Evolutionary conservation across 2,797 vertebrate species (phyloP), one percentile per base, ranked within the genome.

Genomic region (Erethizon dorsatum): DNA sequence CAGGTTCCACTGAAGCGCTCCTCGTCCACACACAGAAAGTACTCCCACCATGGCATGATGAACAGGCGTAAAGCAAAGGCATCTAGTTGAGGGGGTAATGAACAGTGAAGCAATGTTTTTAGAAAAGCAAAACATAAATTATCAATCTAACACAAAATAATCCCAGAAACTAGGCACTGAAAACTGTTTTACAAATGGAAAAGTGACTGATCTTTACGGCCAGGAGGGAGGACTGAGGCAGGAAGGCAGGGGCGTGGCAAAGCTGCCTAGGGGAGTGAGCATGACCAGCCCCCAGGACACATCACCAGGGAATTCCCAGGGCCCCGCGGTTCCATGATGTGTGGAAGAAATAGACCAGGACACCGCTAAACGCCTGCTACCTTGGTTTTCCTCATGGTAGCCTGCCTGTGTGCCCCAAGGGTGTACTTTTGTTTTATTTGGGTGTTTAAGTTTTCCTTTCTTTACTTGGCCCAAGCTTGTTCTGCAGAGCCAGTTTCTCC

Each of bases 41-140:
- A 65, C 54, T 78, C 33, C 26, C 87, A 28, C 9, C 86, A 50
- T 3, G 28, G 56, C 28, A 59, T 33, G 18, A 57, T 28, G 50
- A 31, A 31, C 28, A 61, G 41, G 8, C 1, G 28, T 12, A 47
- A 83, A 83, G 15, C 56, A 47, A 75, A 78, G 33, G 28, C 47
- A 50, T 67, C 47, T 41, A 11, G 24, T 54, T 17, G 31, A 5
- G 54, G 37, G 54, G 37, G n/a, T 50, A n/a, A 77, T 77, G 18
- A 18, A 88, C 3, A 61, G 52, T 57, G 41, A 15, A 65, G 65
- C 37, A 93, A n/a, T 13, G 63, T 50, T 90, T 31, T n/a, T 80
- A 56, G 63, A 57, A 90, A 84, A 93, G 28, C 77, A 50, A 91
- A 94, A 31, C 9, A 83, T 37, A 83, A 61, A 45, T 50, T 45